phyloP scores from a whole-genome alignment of 2,888 invertebrate species.

The Dichetophora obliterata region DNA sequence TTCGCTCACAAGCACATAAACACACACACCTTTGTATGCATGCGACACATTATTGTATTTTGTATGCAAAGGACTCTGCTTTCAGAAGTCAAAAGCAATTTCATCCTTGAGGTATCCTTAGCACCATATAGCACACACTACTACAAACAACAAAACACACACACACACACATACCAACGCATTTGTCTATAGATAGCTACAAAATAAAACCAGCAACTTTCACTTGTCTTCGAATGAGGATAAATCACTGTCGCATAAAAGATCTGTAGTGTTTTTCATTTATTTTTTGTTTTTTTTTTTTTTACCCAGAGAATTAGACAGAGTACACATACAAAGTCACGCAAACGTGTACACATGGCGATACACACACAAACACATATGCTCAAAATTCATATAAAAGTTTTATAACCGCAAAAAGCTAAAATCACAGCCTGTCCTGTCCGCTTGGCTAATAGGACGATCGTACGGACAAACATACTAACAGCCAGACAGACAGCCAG shows the following conservation, averaged over 20 bases:
- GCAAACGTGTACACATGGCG: too few species aligned
- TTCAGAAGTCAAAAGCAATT: constrained; percentile 37
- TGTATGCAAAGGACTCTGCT: constrained; percentile 31
- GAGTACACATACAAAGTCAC: constrained; percentile 3
- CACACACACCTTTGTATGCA: not conserved
- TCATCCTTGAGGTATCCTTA: constrained; percentile 37
- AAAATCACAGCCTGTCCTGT: not conserved
- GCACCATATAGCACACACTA: not conserved
- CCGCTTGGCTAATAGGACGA: not conserved
- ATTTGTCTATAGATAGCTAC: not conserved
- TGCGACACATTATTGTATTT: constrained; percentile 7
- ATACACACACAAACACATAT: not conserved
- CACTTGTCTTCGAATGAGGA: constrained; percentile 36
- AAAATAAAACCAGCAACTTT: constrained; percentile 35
- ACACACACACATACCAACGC: not conserved
- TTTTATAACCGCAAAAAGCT: constrained; percentile 34
- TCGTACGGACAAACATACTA: too few species aligned
- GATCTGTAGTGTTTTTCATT: constrained; percentile 5
- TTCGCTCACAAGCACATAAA: not conserved
- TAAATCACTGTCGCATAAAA: constrained; percentile 34
- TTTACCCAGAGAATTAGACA: not conserved
- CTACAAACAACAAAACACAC: not conserved
- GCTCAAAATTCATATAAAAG: constrained; percentile 14
- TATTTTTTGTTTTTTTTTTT: too few species aligned
- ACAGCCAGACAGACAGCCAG: not conserved